Conservation (phyloP, 2,797 vertebrate genomes). For the Epinephelus malabaricus region DNA sequence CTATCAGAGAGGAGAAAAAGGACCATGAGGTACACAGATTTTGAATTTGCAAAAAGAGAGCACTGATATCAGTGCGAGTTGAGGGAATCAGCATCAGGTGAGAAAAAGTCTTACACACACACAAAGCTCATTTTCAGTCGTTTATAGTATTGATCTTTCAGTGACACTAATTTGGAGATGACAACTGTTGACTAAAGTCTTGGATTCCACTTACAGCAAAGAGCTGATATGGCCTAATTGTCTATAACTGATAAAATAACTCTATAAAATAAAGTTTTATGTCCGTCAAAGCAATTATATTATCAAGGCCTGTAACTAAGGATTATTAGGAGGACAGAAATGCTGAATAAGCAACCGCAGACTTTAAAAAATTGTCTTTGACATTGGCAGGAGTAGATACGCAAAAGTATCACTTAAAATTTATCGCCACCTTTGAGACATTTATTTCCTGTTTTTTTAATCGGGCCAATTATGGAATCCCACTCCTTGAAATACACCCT, state of each 20-base stretch:
- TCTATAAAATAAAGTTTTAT: slow-evolving; percentile 13
- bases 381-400: not conserved
- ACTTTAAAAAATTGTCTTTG: not conserved
- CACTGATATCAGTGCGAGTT: not conserved
- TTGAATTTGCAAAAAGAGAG: not conserved
- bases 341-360: not conserved
- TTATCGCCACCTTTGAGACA: not conserved
- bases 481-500: not conserved
- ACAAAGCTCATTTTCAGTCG: slow-evolving; percentile 15
- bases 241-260: slow-evolving; percentile 12
- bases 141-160: slow-evolving; percentile 31
- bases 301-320: not conserved
- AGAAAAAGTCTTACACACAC: slow-evolving; percentile 7
- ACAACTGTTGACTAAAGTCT: slow-evolving; percentile 25
- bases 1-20: slow-evolving; percentile 49
- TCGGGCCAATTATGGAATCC: not conserved
- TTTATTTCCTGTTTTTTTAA: not conserved
- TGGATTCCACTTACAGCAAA: slow-evolving; percentile 1
- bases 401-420: not conserved
- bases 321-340: not conserved
- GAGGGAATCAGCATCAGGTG: not conserved
- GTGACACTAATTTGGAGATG: not conserved
- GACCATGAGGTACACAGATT: not conserved
- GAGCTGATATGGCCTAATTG: not conserved
- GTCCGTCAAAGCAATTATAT: not conserved